phyloP scores from a whole-genome alignment of 2,888 invertebrate genomes.

The Myopa testacea region DNA sequence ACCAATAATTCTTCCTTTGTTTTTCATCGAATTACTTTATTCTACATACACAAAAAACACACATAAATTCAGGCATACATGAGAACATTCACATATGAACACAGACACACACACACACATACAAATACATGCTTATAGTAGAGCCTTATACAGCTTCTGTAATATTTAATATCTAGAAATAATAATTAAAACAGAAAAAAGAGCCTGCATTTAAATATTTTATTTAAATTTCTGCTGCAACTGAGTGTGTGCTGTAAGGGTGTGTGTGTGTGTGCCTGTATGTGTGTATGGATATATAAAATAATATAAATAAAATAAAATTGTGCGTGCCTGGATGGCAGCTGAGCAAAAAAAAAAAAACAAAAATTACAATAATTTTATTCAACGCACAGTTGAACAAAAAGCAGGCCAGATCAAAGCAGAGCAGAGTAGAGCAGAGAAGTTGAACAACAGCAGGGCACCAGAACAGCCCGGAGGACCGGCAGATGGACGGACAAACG shows the following conservation, averaged over 20 bases:
- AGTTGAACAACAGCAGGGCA: neutral
- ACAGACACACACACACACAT: conserved; percentile 12
- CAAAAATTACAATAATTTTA: neutral
- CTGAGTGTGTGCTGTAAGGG: neutral
- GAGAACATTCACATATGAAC: neutral
- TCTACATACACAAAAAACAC: too few species aligned
- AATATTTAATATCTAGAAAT: conserved; percentile 31
- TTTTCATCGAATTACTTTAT: neutral
- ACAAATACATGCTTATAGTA: neutral
- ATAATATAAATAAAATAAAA: conserved; percentile 42
- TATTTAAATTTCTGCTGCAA: conserved; percentile 43
- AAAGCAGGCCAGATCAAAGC: neutral
- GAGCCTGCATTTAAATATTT: conserved; percentile 44
- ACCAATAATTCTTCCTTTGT: neutral
- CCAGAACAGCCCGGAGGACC: neutral
- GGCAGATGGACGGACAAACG: neutral
- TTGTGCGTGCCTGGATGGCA: conserved; percentile 33
- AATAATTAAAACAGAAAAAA: conserved; percentile 21
- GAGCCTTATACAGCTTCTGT: neutral
- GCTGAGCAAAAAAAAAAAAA: too few species aligned
- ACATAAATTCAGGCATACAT: too few species aligned
- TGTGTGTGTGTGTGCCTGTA: neutral
- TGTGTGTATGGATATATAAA: conserved; percentile 6
- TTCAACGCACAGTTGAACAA: conserved; percentile 1
- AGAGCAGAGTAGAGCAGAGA: neutral